These are phyloP conservation scores for Dorcus hopei DNA, from an alignment of 2,888 invertebrate genomes.

Conservation along the genomic window DNA sequence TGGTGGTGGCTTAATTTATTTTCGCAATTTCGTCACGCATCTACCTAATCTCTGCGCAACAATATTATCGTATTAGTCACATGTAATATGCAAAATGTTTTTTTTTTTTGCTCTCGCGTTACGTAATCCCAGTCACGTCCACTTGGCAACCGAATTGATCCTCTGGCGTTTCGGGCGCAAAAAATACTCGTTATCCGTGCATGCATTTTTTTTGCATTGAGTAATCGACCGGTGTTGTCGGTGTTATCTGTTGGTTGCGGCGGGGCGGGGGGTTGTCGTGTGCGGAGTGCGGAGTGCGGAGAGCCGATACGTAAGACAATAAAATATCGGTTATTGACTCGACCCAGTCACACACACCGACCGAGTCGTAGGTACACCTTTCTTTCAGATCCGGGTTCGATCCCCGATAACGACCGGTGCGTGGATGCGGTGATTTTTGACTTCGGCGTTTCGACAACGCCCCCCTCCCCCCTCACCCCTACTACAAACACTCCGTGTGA, in stretches of 20 bases:
- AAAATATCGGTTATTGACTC: slow-evolving; percentile 20
- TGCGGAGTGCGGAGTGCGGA: too few species aligned
- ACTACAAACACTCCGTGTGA: too few species aligned
- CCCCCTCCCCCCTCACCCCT: too few species aligned
- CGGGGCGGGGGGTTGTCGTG: neutral
- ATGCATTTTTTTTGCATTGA: slow-evolving; percentile 10
- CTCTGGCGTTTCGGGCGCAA: slow-evolving; percentile 49
- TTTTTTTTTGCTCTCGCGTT: too few species aligned
- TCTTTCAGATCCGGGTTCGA: slow-evolving; percentile 16
- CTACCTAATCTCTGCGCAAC: too few species aligned
- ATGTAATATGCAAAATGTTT: too few species aligned
- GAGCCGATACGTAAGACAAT: slow-evolving; percentile 10
- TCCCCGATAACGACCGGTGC: slow-evolving; percentile 11
- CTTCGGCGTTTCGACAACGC: neutral
- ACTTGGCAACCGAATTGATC: slow-evolving; percentile 39
- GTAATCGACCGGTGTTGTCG: slow-evolving; percentile 13
- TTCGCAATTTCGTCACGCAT: too few species aligned
- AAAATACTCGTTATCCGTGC: slow-evolving; percentile 65
- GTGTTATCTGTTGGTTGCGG: neutral
- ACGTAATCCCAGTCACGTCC: slow-evolving; percentile 54
- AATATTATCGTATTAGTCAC: too few species aligned
- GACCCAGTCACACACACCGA: slow-evolving; percentile 2
- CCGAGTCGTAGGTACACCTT: slow-evolving; percentile 10
- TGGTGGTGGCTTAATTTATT: too few species aligned
- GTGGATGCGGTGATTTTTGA: neutral